Evolutionary conservation across 2,797 vertebrate genomes (phyloP), one percentile per base, ranked within the genome.

Genomic region (Yasuhikotakia modesta): DNA sequence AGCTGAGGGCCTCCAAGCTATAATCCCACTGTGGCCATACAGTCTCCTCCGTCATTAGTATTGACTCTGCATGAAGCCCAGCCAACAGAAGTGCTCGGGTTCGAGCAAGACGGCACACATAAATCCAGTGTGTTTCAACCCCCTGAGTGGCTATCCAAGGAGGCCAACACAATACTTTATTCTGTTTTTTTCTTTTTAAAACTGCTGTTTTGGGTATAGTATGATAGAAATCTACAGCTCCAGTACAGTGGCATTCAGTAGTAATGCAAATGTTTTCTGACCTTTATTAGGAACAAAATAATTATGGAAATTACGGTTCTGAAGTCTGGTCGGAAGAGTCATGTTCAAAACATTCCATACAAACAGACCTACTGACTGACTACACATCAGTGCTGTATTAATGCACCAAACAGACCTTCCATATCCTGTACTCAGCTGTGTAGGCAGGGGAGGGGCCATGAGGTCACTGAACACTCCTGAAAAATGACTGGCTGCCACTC

Each of bases 21-120:
- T 87, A 83, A 86, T 85, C 83, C 85, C 77, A 74, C 82, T 85
- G 83, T 80, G 83, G 80, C 81, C 79, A 57, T 81, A 78, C 58
- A 85, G 80, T 84, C 82, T 83, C 83, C 80, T 82, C 74, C 71
- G 82, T 85, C 83, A 81, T 83, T 83, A 81, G 82, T 85, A 82
- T 83, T 69, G 83, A 85, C 80, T 85, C 82, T 58, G 74, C 75
- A 82, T 85, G 83, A 84, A 82, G 79, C 72, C 78, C 60, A 72
- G 81, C 79, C 80, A 85, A 85, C 82, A 81, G 79, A 79, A 83
- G 64, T 70, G 77, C 80, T 79, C 78, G 61, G 70, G 69, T 75
- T 75, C 80, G 58, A 79, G 76, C 80, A 79, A 73, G 79, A 61
- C 72, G 48, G 73, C 68, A 81, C 79, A 84, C 71, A 85, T 80